Conservation (phyloP, 2,113 vertebrate species). For the Elephas maximus region DNA sequence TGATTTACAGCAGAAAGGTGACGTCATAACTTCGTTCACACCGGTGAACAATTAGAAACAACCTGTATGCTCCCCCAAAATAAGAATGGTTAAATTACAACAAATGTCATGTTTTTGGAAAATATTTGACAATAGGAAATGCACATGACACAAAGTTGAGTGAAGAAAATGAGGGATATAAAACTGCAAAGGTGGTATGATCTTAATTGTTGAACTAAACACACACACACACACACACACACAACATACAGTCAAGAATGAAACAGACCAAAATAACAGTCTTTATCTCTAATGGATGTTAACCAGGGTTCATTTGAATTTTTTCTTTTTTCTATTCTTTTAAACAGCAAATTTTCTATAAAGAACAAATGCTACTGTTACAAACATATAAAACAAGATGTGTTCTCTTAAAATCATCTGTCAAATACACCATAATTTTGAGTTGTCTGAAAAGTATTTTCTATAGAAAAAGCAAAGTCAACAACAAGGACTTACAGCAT, state of each 20-base stretch:
- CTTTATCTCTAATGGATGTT: neutral
- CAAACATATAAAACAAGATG: neutral
- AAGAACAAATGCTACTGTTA: neutral
- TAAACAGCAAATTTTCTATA: neutral
- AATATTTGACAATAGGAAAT: neutral
- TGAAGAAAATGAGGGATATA: neutral
- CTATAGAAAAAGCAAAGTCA: neutral
- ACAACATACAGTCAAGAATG: neutral
- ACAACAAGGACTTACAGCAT: neutral
- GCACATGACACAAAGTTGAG: neutral
- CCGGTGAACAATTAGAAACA: neutral
- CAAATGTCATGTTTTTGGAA: neutral
- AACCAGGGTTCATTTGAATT: neutral
- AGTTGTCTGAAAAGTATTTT: neutral
- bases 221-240: neutral
- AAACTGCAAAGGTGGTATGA: neutral
- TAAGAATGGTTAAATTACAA: neutral
- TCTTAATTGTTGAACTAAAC: neutral
- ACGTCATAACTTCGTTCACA: neutral
- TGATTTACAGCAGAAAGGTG: too few species aligned
- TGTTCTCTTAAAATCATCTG: neutral
- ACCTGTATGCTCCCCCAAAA: neutral
- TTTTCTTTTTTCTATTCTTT: conserved; percentile 1
- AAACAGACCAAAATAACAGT: neutral
- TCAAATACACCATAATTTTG: neutral